A percentile compares a stretch with the other conserved stretches of the same genome.
Evolutionary conservation across 2,797 vertebrate genomes (phyloP).

Genomic region (Hydrocynus forskahlii): DNA sequence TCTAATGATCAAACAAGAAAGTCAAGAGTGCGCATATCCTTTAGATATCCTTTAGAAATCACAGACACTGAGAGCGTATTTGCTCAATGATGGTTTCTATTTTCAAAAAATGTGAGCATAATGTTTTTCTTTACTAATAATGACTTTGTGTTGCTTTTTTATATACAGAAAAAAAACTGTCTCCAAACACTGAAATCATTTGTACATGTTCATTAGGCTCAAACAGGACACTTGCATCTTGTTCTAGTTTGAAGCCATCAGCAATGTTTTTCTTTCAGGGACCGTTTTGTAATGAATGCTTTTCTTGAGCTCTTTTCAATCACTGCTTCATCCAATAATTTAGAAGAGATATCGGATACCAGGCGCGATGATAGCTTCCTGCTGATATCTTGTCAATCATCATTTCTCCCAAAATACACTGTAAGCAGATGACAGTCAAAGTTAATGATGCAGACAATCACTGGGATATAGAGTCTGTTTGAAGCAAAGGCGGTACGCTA

Average conservation of each 20-base stretch:
- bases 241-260: constrained; percentile 61
- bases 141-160: constrained; percentile 54
- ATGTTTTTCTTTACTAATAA: constrained; percentile 57
- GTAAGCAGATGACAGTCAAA: constrained; percentile 6
- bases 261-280: constrained; percentile 37
- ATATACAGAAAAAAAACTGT: constrained; percentile 37
- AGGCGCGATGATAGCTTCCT: constrained; percentile 2
- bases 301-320: constrained; percentile 53
- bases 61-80: constrained; percentile 53
- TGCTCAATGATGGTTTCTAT: constrained; percentile 68
- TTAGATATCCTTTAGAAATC: constrained; percentile 58
- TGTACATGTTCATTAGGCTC: constrained; percentile 64
- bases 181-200: constrained; percentile 58
- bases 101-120: constrained; percentile 67
- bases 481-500: background rate
- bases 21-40: constrained; percentile 52
- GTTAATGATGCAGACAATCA: constrained; percentile 21
- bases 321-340: constrained; percentile 48
- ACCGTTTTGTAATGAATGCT: constrained; percentile 53
- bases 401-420: background rate
- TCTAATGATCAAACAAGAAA: constrained; percentile 42
- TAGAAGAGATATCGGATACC: constrained; percentile 37
- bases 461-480: constrained; percentile 7
- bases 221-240: constrained; percentile 54
- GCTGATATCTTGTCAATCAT: constrained; percentile 14